phyloP scores from a whole-genome alignment of 2,113 vertebrate species.

The Tor tambroides region DNA sequence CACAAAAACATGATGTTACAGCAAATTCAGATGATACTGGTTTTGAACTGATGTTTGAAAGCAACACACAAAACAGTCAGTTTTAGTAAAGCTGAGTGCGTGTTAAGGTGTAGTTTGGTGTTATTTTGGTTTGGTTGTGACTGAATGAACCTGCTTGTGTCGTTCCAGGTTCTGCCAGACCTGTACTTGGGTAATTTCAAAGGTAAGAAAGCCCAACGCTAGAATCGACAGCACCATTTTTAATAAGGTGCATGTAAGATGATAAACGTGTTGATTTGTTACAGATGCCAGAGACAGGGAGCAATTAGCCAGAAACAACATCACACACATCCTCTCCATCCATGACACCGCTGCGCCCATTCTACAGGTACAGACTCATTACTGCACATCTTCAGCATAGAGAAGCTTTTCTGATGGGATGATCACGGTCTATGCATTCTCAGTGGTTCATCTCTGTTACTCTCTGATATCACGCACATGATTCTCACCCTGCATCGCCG shows the following conservation, averaged over 20 bases:
- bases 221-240: background rate
- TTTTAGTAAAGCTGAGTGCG: background rate
- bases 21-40: background rate
- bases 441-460: no score
- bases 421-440: no score
- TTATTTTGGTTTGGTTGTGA: background rate
- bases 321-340: constrained; percentile 92
- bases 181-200: constrained; percentile 95
- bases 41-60: background rate
- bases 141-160: background rate
- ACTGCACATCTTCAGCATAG: background rate
- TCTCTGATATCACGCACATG: no score
- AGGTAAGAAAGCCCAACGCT: constrained; percentile 75
- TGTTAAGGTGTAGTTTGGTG: background rate
- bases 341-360: constrained; percentile 89
- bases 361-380: constrained; percentile 80
- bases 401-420: no score
- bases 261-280: background rate
- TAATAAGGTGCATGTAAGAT: background rate
- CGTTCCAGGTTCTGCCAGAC: constrained; percentile 87
- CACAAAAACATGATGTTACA: no score
- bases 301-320: constrained; percentile 88
- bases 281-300: constrained; percentile 90
- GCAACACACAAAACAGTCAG: background rate
- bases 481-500: no score